Conservation (phyloP, 2,797 vertebrate species). For the Cuculus canorus region DNA sequence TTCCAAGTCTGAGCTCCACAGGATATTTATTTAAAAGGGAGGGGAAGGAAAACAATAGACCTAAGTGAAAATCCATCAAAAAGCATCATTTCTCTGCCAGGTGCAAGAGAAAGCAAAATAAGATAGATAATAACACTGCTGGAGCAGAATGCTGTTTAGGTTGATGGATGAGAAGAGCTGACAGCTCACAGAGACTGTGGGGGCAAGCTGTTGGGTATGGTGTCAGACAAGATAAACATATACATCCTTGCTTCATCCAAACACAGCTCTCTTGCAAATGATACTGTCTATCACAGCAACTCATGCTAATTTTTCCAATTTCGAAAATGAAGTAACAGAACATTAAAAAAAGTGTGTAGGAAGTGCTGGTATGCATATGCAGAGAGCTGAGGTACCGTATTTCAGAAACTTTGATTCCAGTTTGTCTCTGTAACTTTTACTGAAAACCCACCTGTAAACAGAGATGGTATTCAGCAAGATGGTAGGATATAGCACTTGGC, state of each 20-base stretch:
- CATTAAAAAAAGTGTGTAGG: not conserved
- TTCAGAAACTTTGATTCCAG: not conserved
- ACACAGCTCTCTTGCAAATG: not conserved
- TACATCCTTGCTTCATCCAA: not conserved
- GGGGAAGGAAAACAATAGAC: conserved; percentile 40
- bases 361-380: not conserved
- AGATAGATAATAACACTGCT: conserved; percentile 55
- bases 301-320: not conserved
- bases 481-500: not conserved
- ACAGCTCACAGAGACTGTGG: not conserved
- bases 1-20: conserved; percentile 14
- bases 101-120: conserved; percentile 48
- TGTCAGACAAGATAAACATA: conserved; percentile 50
- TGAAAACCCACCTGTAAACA: not conserved
- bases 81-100: conserved; percentile 12
- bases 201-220: not conserved
- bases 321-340: not conserved
- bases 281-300: not conserved
- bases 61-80: conserved; percentile 60
- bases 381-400: not conserved
- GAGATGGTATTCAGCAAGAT: not conserved
- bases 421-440: not conserved
- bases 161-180: conserved; percentile 55
- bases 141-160: conserved; percentile 1
- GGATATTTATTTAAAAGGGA: conserved; percentile 57